Evolutionary conservation across 2,113 vertebrate genomes (phyloP).

Genomic region (Galemys pyrenaicus): DNA sequence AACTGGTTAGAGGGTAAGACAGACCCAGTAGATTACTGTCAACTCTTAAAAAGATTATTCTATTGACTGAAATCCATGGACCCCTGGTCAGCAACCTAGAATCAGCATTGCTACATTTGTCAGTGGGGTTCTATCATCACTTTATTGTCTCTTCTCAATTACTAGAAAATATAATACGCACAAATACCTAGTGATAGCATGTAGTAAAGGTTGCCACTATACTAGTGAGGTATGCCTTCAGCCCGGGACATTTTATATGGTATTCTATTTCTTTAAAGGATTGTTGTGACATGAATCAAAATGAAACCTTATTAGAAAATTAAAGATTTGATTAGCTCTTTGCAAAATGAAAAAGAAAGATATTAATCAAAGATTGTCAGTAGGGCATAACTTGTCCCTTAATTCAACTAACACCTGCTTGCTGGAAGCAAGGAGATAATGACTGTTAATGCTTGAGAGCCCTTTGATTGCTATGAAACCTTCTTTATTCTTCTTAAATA

Average conservation of each 20-base stretch:
- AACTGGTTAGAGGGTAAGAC: background rate
- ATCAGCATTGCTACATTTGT: background rate
- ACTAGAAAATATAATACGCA: background rate
- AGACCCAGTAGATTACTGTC: background rate
- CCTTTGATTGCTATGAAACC: constrained; percentile 75
- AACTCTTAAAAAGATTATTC: background rate
- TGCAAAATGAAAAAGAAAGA: constrained; percentile 69
- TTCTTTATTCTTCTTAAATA: constrained; percentile 78
- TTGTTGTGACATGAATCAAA: constrained; percentile 81
- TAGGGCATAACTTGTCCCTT: constrained; percentile 66
- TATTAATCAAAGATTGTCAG: constrained; percentile 82
- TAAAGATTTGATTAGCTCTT: constrained; percentile 81
- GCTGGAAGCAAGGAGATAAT: constrained; percentile 67
- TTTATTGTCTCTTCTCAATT: background rate
- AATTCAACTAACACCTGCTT: constrained; percentile 74
- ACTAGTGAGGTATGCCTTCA: background rate
- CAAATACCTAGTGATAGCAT: background rate
- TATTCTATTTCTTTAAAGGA: constrained; percentile 76
- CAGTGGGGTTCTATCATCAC: background rate
- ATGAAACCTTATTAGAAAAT: constrained; percentile 80
- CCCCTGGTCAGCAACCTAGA: background rate
- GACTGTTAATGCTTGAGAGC: constrained; percentile 67
- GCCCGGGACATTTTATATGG: background rate
- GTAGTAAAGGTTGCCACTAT: background rate
- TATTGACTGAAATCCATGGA: background rate